These are phyloP conservation scores for Saccostrea glomerata DNA, from an alignment of 1,140 invertebrate species.

Conservation along the genomic window DNA sequence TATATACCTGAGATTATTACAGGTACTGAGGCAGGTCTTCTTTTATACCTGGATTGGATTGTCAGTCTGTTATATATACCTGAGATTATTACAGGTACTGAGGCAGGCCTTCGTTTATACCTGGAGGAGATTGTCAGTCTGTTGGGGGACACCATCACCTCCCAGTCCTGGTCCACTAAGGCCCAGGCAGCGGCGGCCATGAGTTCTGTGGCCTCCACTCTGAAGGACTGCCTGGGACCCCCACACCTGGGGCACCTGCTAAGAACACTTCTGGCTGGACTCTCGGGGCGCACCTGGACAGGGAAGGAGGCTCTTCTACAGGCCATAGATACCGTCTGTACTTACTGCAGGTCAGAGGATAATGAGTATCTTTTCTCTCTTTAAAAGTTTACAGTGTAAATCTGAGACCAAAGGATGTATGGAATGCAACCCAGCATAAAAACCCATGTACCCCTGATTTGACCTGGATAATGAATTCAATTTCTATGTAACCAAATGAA, in stretches of 20 bases:
- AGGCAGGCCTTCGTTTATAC: slow-evolving; percentile 89
- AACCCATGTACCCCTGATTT: no score
- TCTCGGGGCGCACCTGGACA: slow-evolving; percentile 92
- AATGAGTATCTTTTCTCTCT: no score
- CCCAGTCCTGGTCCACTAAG: slow-evolving; percentile 92
- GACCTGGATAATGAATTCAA: no score
- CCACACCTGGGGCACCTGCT: slow-evolving; percentile 85
- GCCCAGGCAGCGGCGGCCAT: slow-evolving; percentile 91
- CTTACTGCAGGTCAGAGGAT: slow-evolving; percentile 84
- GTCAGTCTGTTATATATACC: background rate
- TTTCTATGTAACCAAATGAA: no score
- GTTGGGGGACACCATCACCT: slow-evolving; percentile 86
- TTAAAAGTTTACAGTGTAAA: background rate
- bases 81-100: slow-evolving; percentile 81
- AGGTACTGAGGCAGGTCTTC: no score
- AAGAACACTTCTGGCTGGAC: slow-evolving; percentile 84
- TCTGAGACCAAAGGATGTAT: no score
- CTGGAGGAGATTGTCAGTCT: slow-evolving; percentile 86
- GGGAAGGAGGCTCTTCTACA: slow-evolving; percentile 91
- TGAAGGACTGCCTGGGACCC: slow-evolving; percentile 85
- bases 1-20: no score
- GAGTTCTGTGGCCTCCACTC: slow-evolving; percentile 87
- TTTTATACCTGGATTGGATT: no score
- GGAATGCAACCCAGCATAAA: no score
- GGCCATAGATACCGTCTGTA: slow-evolving; percentile 86